Evolutionary conservation across 1,140 invertebrate species (phyloP).

Genomic region (Sycophila sp.): DNA sequence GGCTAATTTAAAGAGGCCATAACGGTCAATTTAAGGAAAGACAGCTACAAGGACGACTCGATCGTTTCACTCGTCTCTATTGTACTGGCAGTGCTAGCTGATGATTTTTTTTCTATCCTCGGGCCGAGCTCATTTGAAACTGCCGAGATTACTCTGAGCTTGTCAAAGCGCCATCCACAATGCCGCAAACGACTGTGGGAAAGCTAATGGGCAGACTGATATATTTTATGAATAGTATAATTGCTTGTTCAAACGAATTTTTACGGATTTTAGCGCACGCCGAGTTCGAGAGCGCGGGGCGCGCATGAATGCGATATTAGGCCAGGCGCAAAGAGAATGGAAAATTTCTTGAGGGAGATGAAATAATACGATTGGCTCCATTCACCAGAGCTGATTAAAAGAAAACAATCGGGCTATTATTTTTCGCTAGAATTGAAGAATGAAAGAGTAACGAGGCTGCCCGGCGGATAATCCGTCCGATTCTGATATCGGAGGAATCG

Average conservation of each 20-base stretch:
- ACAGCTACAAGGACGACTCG: neutral
- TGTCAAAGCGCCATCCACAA: neutral
- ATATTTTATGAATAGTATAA: neutral
- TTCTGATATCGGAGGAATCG: neutral
- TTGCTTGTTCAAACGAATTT: neutral
- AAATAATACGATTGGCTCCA: conserved; percentile 22
- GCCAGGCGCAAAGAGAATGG: neutral
- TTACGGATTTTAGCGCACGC: neutral
- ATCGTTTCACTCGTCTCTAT: neutral
- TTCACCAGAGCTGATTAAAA: conserved; percentile 9
- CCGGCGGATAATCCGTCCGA: neutral
- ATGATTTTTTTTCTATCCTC: neutral
- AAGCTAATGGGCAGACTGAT: conserved; percentile 7
- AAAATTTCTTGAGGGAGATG: neutral
- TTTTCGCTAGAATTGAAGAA: conserved; percentile 5
- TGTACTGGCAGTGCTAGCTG: neutral
- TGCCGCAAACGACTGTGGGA: neutral
- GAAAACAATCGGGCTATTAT: neutral
- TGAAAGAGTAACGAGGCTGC: conserved; percentile 3
- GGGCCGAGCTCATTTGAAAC: neutral
- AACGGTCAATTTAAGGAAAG: too few species aligned
- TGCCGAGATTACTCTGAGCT: neutral
- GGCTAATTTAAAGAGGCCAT: too few species aligned
- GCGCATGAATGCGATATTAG: conserved; percentile 7
- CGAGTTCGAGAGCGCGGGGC: too few species aligned